Percentiles rank a stretch among this genome's conserved stretches.
Evolutionary conservation across 2,797 vertebrate species (phyloP).

Genomic region (Mareca strepera): DNA sequence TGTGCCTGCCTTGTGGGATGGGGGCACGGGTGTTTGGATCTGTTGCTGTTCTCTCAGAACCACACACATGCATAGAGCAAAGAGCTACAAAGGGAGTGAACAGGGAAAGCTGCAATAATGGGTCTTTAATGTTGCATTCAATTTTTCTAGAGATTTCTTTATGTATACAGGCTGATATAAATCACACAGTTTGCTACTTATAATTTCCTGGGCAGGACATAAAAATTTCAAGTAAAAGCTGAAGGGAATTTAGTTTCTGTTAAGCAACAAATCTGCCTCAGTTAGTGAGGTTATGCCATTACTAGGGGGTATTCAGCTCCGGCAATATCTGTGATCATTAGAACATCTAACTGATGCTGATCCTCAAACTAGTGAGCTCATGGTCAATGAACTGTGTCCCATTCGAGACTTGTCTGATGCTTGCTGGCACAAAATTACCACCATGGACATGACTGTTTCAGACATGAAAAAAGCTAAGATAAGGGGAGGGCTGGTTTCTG

Average conservation of each 20-base stretch:
- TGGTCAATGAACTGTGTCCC: neutral
- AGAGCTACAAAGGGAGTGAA: neutral
- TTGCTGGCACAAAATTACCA: neutral
- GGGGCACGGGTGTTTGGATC: neutral
- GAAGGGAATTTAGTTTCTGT: neutral
- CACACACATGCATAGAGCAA: fast-evolving
- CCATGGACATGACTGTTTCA: neutral
- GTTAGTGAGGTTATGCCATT: neutral
- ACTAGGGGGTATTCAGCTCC: neutral
- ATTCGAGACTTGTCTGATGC: neutral
- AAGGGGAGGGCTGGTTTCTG: neutral
- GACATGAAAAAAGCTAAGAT: neutral
- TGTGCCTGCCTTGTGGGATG: neutral
- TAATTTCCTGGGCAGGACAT: neutral
- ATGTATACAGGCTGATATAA: neutral
- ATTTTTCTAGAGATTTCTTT: neutral
- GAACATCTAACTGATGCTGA: neutral
- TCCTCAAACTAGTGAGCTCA: neutral
- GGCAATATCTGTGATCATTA: neutral
- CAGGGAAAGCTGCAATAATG: fast-evolving
- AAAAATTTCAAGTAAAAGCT: neutral
- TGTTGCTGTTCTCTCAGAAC: neutral
- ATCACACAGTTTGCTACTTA: neutral
- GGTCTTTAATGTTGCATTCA: neutral
- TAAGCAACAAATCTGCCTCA: neutral